Conservation (phyloP, 2,113 vertebrate genomes). For the Syngnathus scovelli region DNA sequence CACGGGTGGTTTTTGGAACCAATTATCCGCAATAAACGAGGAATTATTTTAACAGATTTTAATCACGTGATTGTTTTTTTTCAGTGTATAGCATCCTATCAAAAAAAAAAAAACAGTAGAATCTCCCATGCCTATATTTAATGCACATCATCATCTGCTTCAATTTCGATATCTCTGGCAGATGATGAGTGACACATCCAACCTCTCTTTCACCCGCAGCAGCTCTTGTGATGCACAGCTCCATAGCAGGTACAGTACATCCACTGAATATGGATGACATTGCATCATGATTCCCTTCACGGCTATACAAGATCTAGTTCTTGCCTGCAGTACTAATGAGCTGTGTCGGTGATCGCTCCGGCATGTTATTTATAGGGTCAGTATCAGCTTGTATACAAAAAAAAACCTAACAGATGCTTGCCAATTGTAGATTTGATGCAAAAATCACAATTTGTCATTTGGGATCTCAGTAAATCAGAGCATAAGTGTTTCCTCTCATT, state of each 20-base stretch:
- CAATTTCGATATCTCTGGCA: not conserved
- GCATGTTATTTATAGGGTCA: not conserved
- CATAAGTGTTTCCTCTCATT: not conserved
- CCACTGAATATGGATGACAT: constrained; percentile 3
- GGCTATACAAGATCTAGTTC: not conserved
- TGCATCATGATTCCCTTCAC: not conserved
- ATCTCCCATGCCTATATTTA: not conserved
- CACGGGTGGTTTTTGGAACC: too few relatives aligned
- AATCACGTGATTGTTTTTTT: too few relatives aligned
- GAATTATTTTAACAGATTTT: too few relatives aligned
- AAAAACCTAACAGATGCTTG: not conserved
- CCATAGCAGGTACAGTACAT: not conserved
- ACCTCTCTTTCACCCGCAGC: not conserved
- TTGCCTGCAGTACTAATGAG: not conserved
- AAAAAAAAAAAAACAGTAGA: not conserved
- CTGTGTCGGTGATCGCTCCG: not conserved
- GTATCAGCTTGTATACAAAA: not conserved
- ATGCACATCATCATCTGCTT: not conserved
- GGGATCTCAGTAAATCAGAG: not conserved
- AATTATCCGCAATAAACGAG: too few relatives aligned
- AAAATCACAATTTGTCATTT: too few relatives aligned
- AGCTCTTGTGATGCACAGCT: not conserved
- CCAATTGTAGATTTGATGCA: too few relatives aligned
- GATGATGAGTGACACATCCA: not conserved
- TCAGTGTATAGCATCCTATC: not conserved